Base-by-base conservation (phyloP, 2,888 invertebrate genomes). In the Amphipoea oculea region DNA sequence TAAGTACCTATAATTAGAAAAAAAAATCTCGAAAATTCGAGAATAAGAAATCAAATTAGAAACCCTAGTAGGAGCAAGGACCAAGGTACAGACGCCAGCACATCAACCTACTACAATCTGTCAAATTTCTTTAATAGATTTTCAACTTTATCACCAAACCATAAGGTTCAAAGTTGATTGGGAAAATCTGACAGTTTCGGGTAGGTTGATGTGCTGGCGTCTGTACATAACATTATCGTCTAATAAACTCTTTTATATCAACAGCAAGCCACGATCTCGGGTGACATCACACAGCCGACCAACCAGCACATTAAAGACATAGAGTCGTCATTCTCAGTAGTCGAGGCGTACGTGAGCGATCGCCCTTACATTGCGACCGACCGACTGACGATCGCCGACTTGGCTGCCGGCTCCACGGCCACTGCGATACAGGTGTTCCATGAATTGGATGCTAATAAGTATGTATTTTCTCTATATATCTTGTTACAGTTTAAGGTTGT, bases 321-420 rank as follows among this genome's bases (percentile, higher is more conserved):
- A 60, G 93, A 93, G 6, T 72, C 86, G 0, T 86, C 91, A 0
- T 94, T 90, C 76, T 69, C 68, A 0, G 84, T 90, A 12, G 70
- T 93, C 0, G 93, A 94, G 36, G 88, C 89, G 2, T 94, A 92
- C 68, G 82, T 94, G 5, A 66, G 83, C 0, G 42, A 77, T 0
- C 78, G 88, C 5, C 82, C 83, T 0, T 94, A 90, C 79, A 76
- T 94, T 0, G 94, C 92, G 4, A 75, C 90, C 1, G 90, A 92
- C 54, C 90, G 83, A 17, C 88, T 93, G 14, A 94, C 94, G 6
- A 78, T 94, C 11, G 94, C 94, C 5, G 94, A 94, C 86, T 78
- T 93, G 17, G 86, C 91, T 4, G 87, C 88, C 5, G 94, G 93
- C 0, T 82, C 93, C 7, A 92, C 91, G 0, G 91, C 92, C 20